Base-by-base conservation (phyloP, 2,797 vertebrate species). In the Leptatherina wallacei region DNA sequence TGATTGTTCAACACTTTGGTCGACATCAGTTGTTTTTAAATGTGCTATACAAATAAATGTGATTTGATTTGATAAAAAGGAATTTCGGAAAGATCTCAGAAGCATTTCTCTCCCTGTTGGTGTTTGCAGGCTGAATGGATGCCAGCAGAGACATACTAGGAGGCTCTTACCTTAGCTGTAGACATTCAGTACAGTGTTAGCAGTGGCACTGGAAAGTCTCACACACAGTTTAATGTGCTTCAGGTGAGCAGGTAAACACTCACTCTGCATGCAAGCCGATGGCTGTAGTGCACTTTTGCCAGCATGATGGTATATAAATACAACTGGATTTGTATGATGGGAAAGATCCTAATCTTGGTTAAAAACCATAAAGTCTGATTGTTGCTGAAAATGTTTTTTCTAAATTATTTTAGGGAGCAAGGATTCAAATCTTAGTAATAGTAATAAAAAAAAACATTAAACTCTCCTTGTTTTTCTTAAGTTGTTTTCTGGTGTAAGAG, bases 251-350 rank as follows among this genome's bases (percentile, higher is more conserved):
- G 29, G 42, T 69, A 42, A 59, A 20, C 58, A 29, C 13, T 24
- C 36, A 40, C n/a, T 13, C 14, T 38, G 20, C 6, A 35, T 33
- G 8, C 14, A 35, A 47, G 42, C 16, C 14, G 0, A 52, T 42
- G 27, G 55, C 16, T 52, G 6, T 5, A 44, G 49, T 32, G 47
- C 62, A 60, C 16, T 22, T 71, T 71, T 64, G 10, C 32, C 13
- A 36, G 6, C 6, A 20, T 32, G 33, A 60, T 8, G 1, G 2
- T 57, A 20, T 47, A 51, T 49, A 33, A 44, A 32, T 54, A 13
- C 52, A 16, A 33, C 60, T 61, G 47, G 11, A 49, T 27, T 27
- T 27, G 24, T 61, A 13, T 35, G 47, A 3, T 35, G 12, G 16
- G 57, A 60, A 35, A 69, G 13, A 30, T 56, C 18, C 10, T 27